These are phyloP conservation scores for Blastobasis adustella DNA, from an alignment of 2,888 invertebrate species.

Conservation along the genomic window DNA sequence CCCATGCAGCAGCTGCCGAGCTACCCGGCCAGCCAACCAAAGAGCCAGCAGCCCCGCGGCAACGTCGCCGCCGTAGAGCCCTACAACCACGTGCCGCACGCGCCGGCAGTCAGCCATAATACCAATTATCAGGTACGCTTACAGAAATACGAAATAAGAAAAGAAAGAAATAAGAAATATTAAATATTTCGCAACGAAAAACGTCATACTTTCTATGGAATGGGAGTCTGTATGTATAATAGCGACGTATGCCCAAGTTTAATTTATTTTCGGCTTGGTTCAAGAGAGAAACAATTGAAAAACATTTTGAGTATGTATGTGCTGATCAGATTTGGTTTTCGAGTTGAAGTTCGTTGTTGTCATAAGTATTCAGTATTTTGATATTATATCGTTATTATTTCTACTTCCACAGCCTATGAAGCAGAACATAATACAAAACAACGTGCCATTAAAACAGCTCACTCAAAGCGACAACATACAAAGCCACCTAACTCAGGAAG, in stretches of 20 bases:
- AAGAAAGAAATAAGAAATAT: too few relatives aligned
- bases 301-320: too few relatives aligned
- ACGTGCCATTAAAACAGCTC: conserved; percentile 70
- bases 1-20: conserved; percentile 67
- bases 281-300: too few relatives aligned
- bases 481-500: conserved; percentile 64
- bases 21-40: conserved; percentile 62
- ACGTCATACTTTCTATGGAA: too few relatives aligned
- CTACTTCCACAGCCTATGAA: conserved; percentile 48
- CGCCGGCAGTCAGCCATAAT: conserved; percentile 67
- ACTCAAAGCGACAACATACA: conserved; percentile 68
- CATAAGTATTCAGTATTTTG: too few relatives aligned
- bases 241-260: too few relatives aligned
- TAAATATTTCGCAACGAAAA: not conserved
- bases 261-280: too few relatives aligned
- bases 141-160: too few relatives aligned
- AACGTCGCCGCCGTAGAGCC: conserved; percentile 92
- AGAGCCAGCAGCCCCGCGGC: conserved; percentile 77
- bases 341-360: not conserved
- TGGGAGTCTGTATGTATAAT: not conserved
- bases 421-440: conserved; percentile 67
- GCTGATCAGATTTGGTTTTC: not conserved
- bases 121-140: conserved; percentile 56
- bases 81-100: conserved; percentile 88
- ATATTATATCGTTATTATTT: conserved; percentile 13